Conservation (phyloP, 2,797 vertebrate species). For the Urosaurus nigricauda region DNA sequence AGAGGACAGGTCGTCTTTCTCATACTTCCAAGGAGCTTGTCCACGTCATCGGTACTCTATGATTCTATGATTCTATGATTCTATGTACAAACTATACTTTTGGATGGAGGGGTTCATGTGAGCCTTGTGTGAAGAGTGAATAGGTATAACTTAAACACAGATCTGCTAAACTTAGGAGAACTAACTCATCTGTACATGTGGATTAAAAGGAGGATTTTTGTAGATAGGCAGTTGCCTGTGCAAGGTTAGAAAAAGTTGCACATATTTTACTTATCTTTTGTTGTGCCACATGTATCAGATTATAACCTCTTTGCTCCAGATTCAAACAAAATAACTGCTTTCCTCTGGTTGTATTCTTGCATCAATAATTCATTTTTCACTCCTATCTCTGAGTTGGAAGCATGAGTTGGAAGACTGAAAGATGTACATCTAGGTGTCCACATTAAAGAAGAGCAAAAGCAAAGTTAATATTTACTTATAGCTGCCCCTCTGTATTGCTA, state of each 20-base stretch:
- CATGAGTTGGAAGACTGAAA: background rate
- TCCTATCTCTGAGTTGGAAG: background rate
- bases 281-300: background rate
- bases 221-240: background rate
- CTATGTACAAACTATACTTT: background rate
- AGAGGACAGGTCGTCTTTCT: too few species aligned
- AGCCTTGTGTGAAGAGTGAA: background rate
- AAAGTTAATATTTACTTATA: too few species aligned
- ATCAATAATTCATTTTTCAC: background rate
- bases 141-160: background rate
- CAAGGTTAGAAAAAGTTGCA: background rate
- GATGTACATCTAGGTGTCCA: background rate
- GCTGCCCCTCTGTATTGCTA: too few species aligned
- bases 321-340: background rate
- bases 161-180: background rate
- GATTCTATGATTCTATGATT: too few species aligned
- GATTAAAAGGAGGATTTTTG: background rate
- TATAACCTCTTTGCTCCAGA: background rate
- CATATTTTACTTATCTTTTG: too few species aligned
- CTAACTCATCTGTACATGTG: background rate
- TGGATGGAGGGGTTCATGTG: background rate
- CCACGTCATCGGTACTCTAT: too few species aligned
- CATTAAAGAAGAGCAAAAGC: background rate
- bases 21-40: too few species aligned
- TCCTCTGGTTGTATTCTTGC: background rate